Base-by-base conservation (phyloP, 2,113 vertebrate genomes). In the Trogon melanurus region DNA sequence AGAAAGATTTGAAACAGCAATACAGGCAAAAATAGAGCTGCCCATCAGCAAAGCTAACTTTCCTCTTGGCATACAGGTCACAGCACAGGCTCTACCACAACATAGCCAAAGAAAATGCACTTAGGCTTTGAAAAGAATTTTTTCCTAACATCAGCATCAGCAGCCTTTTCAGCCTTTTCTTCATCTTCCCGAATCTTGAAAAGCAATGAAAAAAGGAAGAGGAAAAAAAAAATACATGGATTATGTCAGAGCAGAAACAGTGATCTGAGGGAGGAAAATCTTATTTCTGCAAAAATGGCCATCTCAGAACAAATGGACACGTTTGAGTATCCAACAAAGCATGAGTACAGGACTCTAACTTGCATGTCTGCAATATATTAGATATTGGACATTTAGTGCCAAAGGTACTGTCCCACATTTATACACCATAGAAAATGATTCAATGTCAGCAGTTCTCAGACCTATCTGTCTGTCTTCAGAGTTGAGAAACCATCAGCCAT, bases 111-210 rank as follows among this genome's bases (percentile, higher is more conserved):
- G 26, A 86, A 58, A 75, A 94, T 86, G 51, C 65, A 88, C 53
- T 94, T 74, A 89, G 61, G 47, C 27, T 86, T 89, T 61, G n/a
- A 94, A 88, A 92, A 83, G 58, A 64, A 21, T 71, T 64, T 89
- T 95, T 84, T 96, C 51, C 97, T 97, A 97, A 97, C 97, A 95
- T 86, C 78, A 80, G 62, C 21, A 92, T 86, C 93, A 87, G 80
- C 72, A 89, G 94, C 65, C 80, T 95, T 97, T 94, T 96, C 72
- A 89, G 94, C 65, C 80, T 95, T 97, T 94, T 96, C 96, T 93
- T 97, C 85, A 57, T 92, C 97, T 87, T 98, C 97, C 75, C 90
- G 94, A 93, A 91, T 64, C 98, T 98, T 96, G 97, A 90, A 89
- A 92, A 91, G 96, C 95, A 76, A 89, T 79, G 89, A 57, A 71